phyloP scores from a whole-genome alignment of 53 echinoderm and acorn worm species.

The Crossaster papposus region DNA sequence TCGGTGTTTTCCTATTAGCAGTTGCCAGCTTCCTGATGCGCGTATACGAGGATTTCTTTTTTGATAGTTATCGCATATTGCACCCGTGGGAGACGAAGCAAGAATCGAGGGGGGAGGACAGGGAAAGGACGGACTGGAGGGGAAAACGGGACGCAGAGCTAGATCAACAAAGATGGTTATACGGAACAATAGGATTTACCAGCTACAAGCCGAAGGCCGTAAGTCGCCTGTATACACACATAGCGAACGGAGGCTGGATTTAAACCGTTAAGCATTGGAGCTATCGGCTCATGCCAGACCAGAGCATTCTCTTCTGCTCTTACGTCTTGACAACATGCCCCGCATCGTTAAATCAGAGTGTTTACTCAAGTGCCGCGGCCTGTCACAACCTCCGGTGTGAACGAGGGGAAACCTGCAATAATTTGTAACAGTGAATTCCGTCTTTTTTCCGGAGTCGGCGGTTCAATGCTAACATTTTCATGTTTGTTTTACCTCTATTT shows the following conservation, averaged over 20 bases:
- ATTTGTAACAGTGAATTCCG: neutral
- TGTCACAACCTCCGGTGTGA: neutral
- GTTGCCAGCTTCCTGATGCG: neutral
- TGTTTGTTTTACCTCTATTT: no score
- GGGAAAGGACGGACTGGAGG: conserved; percentile 6
- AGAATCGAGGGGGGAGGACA: neutral
- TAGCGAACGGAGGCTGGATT: neutral
- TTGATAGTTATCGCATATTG: conserved; percentile 55
- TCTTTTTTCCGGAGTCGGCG: neutral
- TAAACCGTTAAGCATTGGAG: neutral
- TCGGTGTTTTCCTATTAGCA: neutral
- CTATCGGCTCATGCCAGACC: neutral
- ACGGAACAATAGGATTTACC: conserved; percentile 44
- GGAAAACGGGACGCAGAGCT: conserved; percentile 14
- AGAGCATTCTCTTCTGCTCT: neutral
- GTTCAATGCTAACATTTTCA: neutral
- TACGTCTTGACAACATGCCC: conserved; percentile 9
- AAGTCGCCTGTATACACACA: conserved; percentile 47
- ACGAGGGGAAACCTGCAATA: neutral
- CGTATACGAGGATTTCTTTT: neutral
- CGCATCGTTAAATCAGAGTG: neutral
- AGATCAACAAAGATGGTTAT: conserved; percentile 51
- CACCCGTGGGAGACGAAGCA: conserved; percentile 44
- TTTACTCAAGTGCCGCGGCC: conserved; percentile 16
- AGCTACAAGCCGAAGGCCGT: conserved; percentile 37